Percentiles rank a stretch among this genome's conserved stretches.
phyloP scores from a whole-genome alignment of 2,888 invertebrate species.

The Trissolcus brochymenae region DNA sequence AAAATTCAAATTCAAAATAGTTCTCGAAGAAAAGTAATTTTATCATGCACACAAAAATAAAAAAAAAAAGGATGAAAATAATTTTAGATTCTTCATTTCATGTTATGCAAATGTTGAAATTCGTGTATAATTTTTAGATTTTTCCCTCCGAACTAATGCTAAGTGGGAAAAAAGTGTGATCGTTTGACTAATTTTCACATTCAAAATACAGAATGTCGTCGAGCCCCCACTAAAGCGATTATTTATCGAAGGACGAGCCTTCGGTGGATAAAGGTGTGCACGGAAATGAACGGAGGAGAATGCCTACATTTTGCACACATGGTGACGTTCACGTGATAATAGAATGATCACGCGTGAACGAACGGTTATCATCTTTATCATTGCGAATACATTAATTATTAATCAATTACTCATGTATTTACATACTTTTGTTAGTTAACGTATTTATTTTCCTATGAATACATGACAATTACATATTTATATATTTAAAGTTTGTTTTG shows the following conservation, averaged over 20 bases:
- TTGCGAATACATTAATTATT: constrained; percentile 36
- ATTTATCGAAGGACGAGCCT: constrained; percentile 53
- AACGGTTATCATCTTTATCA: constrained; percentile 41
- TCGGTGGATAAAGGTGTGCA: constrained; percentile 53
- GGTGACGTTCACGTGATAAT: constrained; percentile 56
- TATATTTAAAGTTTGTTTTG: too few relatives aligned
- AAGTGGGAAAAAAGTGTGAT: constrained; percentile 8
- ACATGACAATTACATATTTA: background rate
- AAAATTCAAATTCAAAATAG: too few relatives aligned
- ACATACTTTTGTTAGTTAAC: constrained; percentile 26
- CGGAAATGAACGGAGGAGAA: constrained; percentile 57
- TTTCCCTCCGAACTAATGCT: background rate
- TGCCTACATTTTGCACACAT: constrained; percentile 37
- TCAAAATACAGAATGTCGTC: constrained; percentile 28
- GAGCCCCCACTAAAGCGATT: constrained; percentile 11
- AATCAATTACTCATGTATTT: constrained; percentile 28
- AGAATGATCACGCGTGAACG: constrained; percentile 56
- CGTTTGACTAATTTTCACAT: constrained; percentile 10
- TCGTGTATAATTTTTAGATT: too few relatives aligned
- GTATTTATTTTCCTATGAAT: background rate
- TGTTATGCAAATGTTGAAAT: too few relatives aligned
- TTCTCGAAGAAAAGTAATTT: too few relatives aligned
- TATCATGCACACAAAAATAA: too few relatives aligned
- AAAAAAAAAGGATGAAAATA: too few relatives aligned
- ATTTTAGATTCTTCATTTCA: too few relatives aligned